Conservation (phyloP, 2,113 vertebrate genomes). For the Columba janthina region DNA sequence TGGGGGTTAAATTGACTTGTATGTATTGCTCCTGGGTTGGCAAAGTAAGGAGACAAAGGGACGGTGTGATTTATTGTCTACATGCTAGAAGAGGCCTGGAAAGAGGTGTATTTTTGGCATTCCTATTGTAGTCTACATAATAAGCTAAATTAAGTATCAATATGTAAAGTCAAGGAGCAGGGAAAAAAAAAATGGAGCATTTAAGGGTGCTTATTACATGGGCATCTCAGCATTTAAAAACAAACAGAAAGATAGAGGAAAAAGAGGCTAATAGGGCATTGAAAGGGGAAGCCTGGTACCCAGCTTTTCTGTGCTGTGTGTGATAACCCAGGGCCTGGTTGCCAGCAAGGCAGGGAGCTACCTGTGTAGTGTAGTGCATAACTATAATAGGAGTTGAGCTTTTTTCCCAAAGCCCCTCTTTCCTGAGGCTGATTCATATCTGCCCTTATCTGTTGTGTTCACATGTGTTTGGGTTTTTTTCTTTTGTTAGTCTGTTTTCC, state of each 20-base stretch:
- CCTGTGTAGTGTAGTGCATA: neutral
- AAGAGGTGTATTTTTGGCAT: neutral
- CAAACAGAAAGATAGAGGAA: neutral
- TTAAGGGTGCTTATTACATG: neutral
- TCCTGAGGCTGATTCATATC: conserved; percentile 60
- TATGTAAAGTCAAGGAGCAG: neutral
- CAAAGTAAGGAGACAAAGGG: neutral
- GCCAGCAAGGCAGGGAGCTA: neutral
- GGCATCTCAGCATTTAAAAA: neutral
- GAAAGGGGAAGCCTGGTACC: neutral
- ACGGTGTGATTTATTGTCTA: neutral
- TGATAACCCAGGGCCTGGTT: neutral
- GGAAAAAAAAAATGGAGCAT: neutral
- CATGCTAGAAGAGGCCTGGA: neutral
- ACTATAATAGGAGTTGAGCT: neutral
- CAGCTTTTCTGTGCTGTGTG: neutral
- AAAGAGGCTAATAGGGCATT: neutral
- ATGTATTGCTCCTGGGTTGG: neutral
- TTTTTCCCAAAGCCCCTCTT: conserved; percentile 48
- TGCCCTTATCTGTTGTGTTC: neutral
- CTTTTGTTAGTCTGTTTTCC: conserved; percentile 65
- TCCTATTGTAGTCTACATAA: neutral
- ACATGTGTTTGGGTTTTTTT: neutral
- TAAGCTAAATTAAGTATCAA: neutral
- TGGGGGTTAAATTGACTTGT: neutral